These are phyloP conservation scores for Uloborus diversus DNA, from an alignment of 1,140 invertebrate genomes.

Conservation along the genomic window DNA sequence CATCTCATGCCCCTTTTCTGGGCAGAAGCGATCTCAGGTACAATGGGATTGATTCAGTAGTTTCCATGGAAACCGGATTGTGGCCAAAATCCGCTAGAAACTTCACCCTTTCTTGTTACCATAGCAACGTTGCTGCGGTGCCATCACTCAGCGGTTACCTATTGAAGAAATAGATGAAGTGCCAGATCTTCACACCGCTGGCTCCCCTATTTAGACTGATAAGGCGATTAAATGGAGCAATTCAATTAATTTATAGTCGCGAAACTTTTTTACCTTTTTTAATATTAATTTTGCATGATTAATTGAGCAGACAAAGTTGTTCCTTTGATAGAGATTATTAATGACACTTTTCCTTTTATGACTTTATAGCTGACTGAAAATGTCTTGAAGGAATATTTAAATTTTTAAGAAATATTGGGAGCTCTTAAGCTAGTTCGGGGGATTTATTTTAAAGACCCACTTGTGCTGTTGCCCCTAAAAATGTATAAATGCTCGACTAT, in stretches of 20 bases:
- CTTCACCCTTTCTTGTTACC: background rate
- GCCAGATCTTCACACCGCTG: background rate
- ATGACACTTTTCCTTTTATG: background rate
- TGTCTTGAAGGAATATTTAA: too few relatives aligned
- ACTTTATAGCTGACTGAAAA: too few relatives aligned
- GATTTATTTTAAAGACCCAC: too few relatives aligned
- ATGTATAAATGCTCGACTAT: too few relatives aligned
- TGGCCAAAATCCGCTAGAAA: background rate
- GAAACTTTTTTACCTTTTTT: background rate
- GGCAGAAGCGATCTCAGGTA: conserved; percentile 38
- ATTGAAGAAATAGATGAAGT: background rate
- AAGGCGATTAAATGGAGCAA: conserved; percentile 11
- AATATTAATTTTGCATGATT: conserved; percentile 19
- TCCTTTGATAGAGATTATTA: background rate
- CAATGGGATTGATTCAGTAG: conserved; percentile 43
- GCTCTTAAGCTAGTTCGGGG: too few relatives aligned
- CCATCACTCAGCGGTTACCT: background rate
- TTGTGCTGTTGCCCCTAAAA: too few relatives aligned
- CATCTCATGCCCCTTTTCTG: background rate
- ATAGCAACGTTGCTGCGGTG: background rate
- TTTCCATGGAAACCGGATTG: conserved; percentile 9
- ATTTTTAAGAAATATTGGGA: too few relatives aligned
- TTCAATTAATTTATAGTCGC: conserved; percentile 37
- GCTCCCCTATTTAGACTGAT: conserved; percentile 9
- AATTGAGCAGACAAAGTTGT: background rate